Conservation (phyloP, 2,797 vertebrate genomes). For the Hafferia zeledoni region DNA sequence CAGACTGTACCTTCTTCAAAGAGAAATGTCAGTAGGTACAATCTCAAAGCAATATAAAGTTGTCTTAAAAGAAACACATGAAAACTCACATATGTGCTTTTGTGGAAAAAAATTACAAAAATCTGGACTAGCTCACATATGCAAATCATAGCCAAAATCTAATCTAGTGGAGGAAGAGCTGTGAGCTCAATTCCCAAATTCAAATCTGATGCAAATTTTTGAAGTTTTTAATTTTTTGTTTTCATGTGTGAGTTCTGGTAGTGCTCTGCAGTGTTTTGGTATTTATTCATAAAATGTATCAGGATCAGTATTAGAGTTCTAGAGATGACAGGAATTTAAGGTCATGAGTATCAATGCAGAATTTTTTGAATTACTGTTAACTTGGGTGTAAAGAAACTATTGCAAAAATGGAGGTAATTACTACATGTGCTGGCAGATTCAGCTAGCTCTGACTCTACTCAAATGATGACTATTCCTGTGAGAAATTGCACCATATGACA, state of each 20-base stretch:
- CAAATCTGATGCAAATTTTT: background rate
- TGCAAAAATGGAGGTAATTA: background rate
- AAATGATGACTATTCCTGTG: background rate
- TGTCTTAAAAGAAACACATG: background rate
- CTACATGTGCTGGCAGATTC: background rate
- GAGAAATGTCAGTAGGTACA: background rate
- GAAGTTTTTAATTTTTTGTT: background rate
- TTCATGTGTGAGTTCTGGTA: background rate
- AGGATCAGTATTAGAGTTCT: background rate
- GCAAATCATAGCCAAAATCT: background rate
- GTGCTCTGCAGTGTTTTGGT: background rate
- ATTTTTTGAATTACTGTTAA: background rate
- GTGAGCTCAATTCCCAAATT: background rate
- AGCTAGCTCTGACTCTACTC: background rate
- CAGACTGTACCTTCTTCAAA: background rate
- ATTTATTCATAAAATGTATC: background rate
- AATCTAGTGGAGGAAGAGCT: background rate
- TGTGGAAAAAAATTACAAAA: background rate
- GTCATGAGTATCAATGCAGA: background rate
- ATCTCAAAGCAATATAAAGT: background rate
- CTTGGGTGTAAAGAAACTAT: background rate
- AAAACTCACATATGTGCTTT: accelerated
- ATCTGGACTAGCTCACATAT: background rate
- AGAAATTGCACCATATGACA: background rate
- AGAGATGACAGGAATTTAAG: background rate